Percentiles rank a stretch among this genome's conserved stretches.
Conservation (phyloP, 2,797 vertebrate species). For the Prionace glauca region DNA sequence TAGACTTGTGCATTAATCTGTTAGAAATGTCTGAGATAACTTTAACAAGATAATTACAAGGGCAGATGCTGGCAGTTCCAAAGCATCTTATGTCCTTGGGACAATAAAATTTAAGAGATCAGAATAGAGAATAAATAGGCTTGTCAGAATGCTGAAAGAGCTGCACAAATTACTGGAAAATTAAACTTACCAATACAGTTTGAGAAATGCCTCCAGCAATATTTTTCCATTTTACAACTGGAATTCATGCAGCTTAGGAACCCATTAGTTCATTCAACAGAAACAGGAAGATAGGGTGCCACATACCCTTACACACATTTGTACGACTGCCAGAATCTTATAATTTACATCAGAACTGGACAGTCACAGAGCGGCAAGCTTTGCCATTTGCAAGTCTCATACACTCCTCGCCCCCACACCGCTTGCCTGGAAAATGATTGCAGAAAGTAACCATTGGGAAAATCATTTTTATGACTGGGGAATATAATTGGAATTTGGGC, state of each 20-base stretch:
- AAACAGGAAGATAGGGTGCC: background rate
- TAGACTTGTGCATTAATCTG: background rate
- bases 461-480: background rate
- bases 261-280: background rate
- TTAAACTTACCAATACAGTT: background rate
- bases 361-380: background rate
- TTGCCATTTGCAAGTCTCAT: background rate
- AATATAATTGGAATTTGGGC: background rate
- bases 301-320: background rate
- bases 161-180: background rate
- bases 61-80: background rate
- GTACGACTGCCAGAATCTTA: background rate
- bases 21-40: background rate
- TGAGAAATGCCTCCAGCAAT: background rate
- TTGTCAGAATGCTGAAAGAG: background rate
- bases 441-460: background rate
- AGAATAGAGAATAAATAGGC: background rate
- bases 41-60: background rate
- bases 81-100: background rate
- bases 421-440: background rate
- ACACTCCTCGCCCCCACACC: background rate
- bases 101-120: background rate
- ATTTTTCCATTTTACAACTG: background rate
- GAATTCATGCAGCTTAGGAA: background rate
- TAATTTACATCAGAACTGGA: background rate